Evolutionary conservation across 2,888 invertebrate species (phyloP), one percentile per base, ranked within the genome.

Genomic region (Noctua fimbriata): DNA sequence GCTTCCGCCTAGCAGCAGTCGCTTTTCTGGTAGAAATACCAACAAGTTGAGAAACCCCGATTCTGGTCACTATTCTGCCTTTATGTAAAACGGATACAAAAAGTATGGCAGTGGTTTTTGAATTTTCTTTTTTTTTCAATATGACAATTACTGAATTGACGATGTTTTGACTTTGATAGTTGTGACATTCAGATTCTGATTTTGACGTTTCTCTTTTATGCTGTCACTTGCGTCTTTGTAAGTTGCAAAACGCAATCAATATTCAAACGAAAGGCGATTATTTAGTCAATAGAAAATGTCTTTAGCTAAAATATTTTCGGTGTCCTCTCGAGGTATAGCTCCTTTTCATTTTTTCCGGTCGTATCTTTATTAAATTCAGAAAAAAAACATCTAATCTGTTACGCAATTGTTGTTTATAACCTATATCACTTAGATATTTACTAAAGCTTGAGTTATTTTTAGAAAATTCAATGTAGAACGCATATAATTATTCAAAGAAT

Each of bases 301-400:
- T 79, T 90, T 97, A 86, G 94, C 95, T 66, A 97, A 97, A 94
- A 91, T 97, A 94, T 97, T 97, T 95, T 97, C 97, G 55, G 86
- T 97, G 73, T 93, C 96, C 58, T 93, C 95, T 87, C 91, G 95
- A 94, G 97, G 97, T 97, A 95, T 92, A 79, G 47, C 18, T 60
- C 69, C 55, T 63, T 79, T 73, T 10, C 21, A 2, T 83, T 7
- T 65, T 44, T 60, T 21, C 18, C n/a, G 18, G 14, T 14, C 1
- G 5, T 32, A 66, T 69, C 47, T 60, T 21, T 41, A 16, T 36
- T 72, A 10, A 32, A 49, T 58, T 78, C 32, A 28, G 63, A 44
- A 60, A 24, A 36, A 78, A 66, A 69, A 21, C 66, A 47, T 49
- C 52, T 77, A 55, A 83, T 79, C 76, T 92, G 90, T 96, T 96